phyloP scores from a whole-genome alignment of 2,888 invertebrate genomes.

The Elegia similella region DNA sequence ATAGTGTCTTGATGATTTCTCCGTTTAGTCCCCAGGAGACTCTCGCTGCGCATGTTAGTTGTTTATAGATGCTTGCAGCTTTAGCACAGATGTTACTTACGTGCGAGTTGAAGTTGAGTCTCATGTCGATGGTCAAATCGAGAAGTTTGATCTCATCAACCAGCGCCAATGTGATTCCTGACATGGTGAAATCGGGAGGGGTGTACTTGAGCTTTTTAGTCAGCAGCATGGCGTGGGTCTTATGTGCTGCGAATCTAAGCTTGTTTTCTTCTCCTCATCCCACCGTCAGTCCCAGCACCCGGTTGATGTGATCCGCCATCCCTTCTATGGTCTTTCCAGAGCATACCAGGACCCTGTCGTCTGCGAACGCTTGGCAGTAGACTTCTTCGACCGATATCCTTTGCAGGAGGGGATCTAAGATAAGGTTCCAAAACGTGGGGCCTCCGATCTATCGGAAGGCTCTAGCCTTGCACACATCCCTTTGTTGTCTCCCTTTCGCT shows the following conservation, averaged over 20 bases:
- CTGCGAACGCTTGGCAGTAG: neutral
- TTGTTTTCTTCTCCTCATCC: constrained; percentile 10
- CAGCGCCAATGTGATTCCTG: no score
- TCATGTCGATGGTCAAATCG: neutral
- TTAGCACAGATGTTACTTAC: neutral
- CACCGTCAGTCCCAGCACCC: neutral
- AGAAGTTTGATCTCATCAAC: no score
- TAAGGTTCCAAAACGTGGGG: no score
- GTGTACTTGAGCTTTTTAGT: no score
- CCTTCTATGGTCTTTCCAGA: neutral
- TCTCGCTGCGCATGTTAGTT: neutral
- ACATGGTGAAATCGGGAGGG: no score
- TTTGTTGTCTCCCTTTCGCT: no score
- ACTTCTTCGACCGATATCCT: no score
- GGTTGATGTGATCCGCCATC: neutral
- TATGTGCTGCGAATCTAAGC: constrained; percentile 13
- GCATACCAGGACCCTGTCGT: neutral
- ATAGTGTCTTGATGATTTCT: neutral
- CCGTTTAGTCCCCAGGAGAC: neutral
- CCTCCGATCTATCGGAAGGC: no score
- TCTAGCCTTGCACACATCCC: no score
- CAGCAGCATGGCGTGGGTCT: constrained; percentile 18
- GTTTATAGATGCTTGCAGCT: no score
- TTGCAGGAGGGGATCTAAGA: no score
- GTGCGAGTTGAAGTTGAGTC: neutral